Evolutionary conservation across 2,888 invertebrate species (phyloP), one percentile per base, ranked within the genome.

Genomic region (Meteorus colon): DNA sequence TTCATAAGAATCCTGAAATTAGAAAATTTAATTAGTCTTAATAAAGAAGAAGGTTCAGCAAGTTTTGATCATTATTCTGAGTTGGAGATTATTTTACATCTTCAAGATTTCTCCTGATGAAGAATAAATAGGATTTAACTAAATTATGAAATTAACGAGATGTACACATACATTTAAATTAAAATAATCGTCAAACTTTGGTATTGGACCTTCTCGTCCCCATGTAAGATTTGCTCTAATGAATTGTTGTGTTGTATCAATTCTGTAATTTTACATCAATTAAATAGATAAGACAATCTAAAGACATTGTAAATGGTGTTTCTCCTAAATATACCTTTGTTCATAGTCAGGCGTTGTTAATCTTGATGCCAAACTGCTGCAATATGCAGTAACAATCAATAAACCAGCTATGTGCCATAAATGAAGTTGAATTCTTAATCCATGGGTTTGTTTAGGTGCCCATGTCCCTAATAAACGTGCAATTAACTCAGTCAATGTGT

Each of bases 371-470:
- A 89, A 83, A 67, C 88, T 88, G 60, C 88, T 85, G 72, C 81
- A 83, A 31, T 88, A 89, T 1, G 86, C 85, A 1, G 86, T 82
- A 8, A 88, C 86, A 4, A 89, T 76, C 60, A 88, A 72, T 48
- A 88, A 78, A 27, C 88, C 88, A 1, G 83, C 79, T 4, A 82
- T 74, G 66, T 87, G 86, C 88, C 89, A 89, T n/a, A 87, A 79
- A 24, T 85, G 79, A 27, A 87, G 79, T 63, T 85, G 84, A 2
- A 86, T 37, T 59, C 82, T 80, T 27, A 86, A 77, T 16, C 82
- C 80, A 0, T 70, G 34, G 12, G 80, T 79, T 12, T 80, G 82
- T 75, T 62, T 74, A 10, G 86, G 84, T 12, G 82, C 76, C 79
- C 82, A 84, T 2, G 79, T 78, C 14, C 86, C 88, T 27, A 87